Percentiles rank a stretch among this genome's conserved stretches.
Evolutionary conservation across 2,797 vertebrate genomes (phyloP).

Genomic region (Picus viridis): DNA sequence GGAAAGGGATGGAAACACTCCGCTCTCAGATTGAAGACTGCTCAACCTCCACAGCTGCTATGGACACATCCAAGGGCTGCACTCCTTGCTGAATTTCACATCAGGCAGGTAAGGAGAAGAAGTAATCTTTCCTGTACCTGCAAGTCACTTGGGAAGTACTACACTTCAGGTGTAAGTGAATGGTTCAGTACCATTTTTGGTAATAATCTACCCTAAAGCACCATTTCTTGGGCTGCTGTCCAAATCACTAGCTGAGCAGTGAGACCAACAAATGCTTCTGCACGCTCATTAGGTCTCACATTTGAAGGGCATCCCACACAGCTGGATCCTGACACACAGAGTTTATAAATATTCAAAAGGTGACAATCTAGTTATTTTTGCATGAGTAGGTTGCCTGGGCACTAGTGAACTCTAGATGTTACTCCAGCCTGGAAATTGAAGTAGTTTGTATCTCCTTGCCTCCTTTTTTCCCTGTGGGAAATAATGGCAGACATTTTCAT

Average conservation of each 20-base stretch:
- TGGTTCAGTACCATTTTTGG: fast-evolving
- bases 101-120: background rate
- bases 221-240: background rate
- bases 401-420: background rate
- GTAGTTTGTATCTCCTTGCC: background rate
- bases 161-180: background rate
- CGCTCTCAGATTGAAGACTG: background rate
- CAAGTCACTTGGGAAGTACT: background rate
- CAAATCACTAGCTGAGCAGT: background rate
- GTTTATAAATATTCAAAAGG: background rate
- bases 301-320: background rate
- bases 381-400: background rate
- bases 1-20: background rate
- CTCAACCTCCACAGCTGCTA: fast-evolving
- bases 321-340: background rate
- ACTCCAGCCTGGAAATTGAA: background rate
- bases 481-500: background rate
- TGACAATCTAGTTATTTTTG: background rate
- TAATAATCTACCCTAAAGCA: background rate
- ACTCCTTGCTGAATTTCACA: background rate
- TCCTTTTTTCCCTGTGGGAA: background rate
- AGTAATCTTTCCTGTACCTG: background rate
- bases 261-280: background rate
- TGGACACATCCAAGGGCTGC: fast-evolving
- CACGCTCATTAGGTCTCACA: background rate